Conservation (phyloP, 2,888 invertebrate genomes). For the Oxytorus armatus region DNA sequence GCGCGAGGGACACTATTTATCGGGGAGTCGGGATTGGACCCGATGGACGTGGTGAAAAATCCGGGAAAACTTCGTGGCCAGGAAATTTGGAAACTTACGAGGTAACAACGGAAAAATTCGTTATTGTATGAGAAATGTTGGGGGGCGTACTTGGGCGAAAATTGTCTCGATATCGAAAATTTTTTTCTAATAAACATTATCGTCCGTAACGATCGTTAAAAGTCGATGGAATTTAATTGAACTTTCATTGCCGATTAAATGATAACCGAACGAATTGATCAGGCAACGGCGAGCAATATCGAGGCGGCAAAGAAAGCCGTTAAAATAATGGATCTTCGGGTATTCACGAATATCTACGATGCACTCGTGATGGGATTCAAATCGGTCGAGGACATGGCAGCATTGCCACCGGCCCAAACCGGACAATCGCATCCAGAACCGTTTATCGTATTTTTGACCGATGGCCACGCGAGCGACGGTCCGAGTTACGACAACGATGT, state of each 20-base stretch:
- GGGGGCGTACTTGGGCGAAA: no score
- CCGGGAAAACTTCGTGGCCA: slow-evolving; percentile 40
- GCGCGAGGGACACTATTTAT: slow-evolving; percentile 42
- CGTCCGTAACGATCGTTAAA: no score
- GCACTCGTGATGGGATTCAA: slow-evolving; percentile 46
- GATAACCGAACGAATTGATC: background rate
- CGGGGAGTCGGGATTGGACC: slow-evolving; percentile 31
- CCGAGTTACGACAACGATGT: slow-evolving; percentile 27
- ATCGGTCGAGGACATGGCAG: slow-evolving; percentile 39
- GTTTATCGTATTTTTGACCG: slow-evolving; percentile 39
- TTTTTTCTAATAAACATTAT: background rate
- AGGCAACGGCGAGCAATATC: slow-evolving; percentile 45
- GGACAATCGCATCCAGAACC: slow-evolving; percentile 45
- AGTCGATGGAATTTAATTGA: no score
- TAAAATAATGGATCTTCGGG: slow-evolving; percentile 22
- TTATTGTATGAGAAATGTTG: no score
- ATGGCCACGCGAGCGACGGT: slow-evolving; percentile 41
- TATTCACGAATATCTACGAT: slow-evolving; percentile 52
- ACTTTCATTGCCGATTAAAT: background rate
- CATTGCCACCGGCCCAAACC: slow-evolving; percentile 17
- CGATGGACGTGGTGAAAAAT: slow-evolving; percentile 24
- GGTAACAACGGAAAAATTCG: slow-evolving; percentile 18
- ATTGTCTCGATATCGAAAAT: background rate
- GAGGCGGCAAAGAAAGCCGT: slow-evolving; percentile 31
- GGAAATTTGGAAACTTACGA: slow-evolving; percentile 43